Percentiles rank a stretch among this genome's conserved stretches.
phyloP scores from a whole-genome alignment of 1,140 invertebrate genomes.

The Pseudomyrmex sp. region DNA sequence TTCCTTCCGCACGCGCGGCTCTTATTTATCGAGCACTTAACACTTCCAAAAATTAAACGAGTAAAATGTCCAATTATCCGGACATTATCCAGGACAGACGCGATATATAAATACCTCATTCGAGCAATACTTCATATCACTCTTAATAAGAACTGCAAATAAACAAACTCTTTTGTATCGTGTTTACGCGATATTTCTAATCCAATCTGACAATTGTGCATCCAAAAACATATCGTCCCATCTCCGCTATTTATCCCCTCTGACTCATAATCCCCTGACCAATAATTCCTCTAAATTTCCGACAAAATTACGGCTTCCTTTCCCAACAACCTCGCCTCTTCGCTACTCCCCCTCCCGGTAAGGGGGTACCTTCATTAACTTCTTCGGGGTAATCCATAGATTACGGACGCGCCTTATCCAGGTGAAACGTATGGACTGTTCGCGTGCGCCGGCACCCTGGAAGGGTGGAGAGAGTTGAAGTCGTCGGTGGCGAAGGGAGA shows the following conservation, averaged over 20 bases:
- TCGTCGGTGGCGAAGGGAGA: background rate
- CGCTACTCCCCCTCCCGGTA: slow-evolving; percentile 12
- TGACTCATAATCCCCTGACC: slow-evolving; percentile 28
- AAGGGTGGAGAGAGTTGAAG: slow-evolving; percentile 19
- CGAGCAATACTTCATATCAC: background rate
- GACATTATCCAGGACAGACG: background rate
- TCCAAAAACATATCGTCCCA: no score
- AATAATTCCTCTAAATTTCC: slow-evolving; percentile 46
- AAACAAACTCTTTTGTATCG: background rate
- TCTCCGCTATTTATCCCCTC: background rate
- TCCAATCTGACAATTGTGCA: no score
- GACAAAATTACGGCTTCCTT: slow-evolving; percentile 52
- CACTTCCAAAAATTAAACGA: background rate
- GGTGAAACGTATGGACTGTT: slow-evolving; percentile 81
- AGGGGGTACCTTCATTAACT: slow-evolving; percentile 70
- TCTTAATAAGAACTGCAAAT: background rate
- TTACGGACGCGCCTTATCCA: slow-evolving; percentile 77
- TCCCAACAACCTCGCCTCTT: slow-evolving; percentile 29
- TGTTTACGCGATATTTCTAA: background rate
- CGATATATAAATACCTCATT: no score
- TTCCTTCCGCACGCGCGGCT: background rate
- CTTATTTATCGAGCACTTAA: slow-evolving; percentile 1
- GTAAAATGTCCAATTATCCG: background rate
- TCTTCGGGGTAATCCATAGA: slow-evolving; percentile 76
- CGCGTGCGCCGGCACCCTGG: slow-evolving; percentile 73